Evolutionary conservation across 2,888 invertebrate species (phyloP), one percentile per base, ranked within the genome.

Genomic region (Cloeon dipterum): DNA sequence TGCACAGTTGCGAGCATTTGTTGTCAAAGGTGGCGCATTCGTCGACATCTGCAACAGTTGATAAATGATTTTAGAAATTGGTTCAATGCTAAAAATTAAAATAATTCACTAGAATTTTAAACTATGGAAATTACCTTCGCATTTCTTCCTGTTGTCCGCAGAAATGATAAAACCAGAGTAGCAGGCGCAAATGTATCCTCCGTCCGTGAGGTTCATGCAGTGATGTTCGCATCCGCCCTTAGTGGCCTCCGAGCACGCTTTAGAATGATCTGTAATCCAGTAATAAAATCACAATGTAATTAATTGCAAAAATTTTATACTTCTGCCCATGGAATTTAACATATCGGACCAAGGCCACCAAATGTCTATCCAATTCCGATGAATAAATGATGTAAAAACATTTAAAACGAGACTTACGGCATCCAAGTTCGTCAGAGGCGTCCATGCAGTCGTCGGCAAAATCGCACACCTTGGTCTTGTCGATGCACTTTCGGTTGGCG

Each of bases 1-100:
- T 67, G 52, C 98, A 98, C 25, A 79, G 61, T 51, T 98, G 98
- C 2, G 93, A 86, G 60, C 98, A 98, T 42, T 79, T 77, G 57
- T 86, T 83, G 18, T 66, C 66, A 39, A 82, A 78, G 16, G 70
- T 68, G 0, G 66, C 62, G 52, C 94, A 94, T 57, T 94, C 94
- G 57, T 94, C 76, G 13, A 91, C 68, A 54, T 94, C 94, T 43
- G 42, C 19, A 45, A 40, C 3, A 7, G 29, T 5, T 13, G 8
- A 32, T 32, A 32, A 32, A 16, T 14, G 10, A 5, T 34, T 32
- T 8, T 11, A 13, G 14, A 8, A 8, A 11, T 13, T 11, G 13
- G 5, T 8, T 5, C 17, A 14, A 8, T 18, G 11, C n/a, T 25
- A 19, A 17, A 14, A 34, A 19, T 10, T 5, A 13, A 17, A 10